Percentiles rank a stretch among this genome's conserved stretches.
Conservation (phyloP, 2,888 invertebrate species). For the Molorchus minor region DNA sequence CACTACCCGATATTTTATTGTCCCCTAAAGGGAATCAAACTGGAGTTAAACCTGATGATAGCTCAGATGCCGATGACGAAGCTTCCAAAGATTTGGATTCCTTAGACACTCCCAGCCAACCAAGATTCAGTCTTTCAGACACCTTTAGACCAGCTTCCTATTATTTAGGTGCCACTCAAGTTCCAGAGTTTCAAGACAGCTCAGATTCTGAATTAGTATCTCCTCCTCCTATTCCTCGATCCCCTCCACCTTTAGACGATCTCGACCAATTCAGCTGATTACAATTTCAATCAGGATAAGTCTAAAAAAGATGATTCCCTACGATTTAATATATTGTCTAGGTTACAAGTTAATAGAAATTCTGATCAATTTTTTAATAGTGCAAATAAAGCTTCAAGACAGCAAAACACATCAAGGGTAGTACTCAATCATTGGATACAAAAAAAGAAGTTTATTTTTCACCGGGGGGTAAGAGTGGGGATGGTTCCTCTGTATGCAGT, state of each 20-base stretch:
- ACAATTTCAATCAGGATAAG: conserved; percentile 35
- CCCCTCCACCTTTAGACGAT: conserved; percentile 78
- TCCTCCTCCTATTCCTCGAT: conserved; percentile 81
- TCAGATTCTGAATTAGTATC: conserved; percentile 83
- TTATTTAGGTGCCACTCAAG: conserved; percentile 77
- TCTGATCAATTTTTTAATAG: conserved; percentile 49
- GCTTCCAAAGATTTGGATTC: conserved; percentile 78
- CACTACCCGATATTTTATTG: conserved; percentile 71
- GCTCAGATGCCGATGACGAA: conserved; percentile 86
- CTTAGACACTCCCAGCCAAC: conserved; percentile 73
- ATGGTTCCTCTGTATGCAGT: conserved; percentile 49
- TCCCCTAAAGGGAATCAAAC: conserved; percentile 62
- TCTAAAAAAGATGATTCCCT: conserved; percentile 39
- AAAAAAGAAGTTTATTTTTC: conserved; percentile 34
- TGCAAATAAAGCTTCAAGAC: conserved; percentile 28
- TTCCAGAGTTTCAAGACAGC: conserved; percentile 77
- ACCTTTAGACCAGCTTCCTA: conserved; percentile 90
- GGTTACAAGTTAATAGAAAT: conserved; percentile 38
- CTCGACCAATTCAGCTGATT: conserved; percentile 62
- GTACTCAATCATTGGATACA: conserved; percentile 33
- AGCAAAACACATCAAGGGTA: conserved; percentile 34
- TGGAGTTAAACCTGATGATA: conserved; percentile 66
- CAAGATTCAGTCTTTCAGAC: conserved; percentile 85
- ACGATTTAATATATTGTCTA: conserved; percentile 20
- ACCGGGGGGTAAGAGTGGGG: conserved; percentile 18